Evolutionary conservation across 1,140 invertebrate genomes (phyloP).

Genomic region (Lordiphosa mommai): DNA sequence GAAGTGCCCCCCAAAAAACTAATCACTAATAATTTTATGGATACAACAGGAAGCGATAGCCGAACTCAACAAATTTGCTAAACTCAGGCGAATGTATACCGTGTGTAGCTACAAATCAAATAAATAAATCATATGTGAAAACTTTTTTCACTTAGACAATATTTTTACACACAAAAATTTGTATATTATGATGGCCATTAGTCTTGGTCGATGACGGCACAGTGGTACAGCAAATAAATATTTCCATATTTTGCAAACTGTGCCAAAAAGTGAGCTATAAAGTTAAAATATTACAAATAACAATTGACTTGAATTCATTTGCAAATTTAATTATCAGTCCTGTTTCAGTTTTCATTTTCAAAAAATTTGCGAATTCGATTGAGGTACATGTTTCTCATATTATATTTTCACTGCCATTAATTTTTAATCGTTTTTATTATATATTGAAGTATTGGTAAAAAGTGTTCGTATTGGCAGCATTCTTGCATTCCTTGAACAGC

Average conservation of each 20-base stretch:
- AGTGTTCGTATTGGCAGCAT: too few species aligned
- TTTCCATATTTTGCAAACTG: not conserved
- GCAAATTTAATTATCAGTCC: too few species aligned
- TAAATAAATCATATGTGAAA: conserved; percentile 71
- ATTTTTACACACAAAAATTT: conserved; percentile 56
- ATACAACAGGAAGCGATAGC: conserved; percentile 38
- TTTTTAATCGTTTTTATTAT: too few species aligned
- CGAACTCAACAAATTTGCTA: conserved; percentile 36
- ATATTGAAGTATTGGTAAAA: too few species aligned
- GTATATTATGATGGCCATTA: conserved; percentile 55
- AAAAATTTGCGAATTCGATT: too few species aligned
- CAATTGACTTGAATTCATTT: too few species aligned
- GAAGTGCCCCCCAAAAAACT: conserved; percentile 39
- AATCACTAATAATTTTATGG: conserved; percentile 53
- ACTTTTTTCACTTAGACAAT: conserved; percentile 70
- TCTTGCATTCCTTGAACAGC: too few species aligned
- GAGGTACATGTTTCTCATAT: too few species aligned
- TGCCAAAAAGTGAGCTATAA: too few species aligned
- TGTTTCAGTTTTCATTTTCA: too few species aligned
- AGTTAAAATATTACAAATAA: too few species aligned
- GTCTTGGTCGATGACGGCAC: conserved; percentile 32
- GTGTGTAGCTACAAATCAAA: conserved; percentile 46
- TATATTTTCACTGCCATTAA: too few species aligned
- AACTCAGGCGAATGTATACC: not conserved
- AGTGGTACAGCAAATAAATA: not conserved